A percentile compares a stretch with the other conserved stretches of the same genome.
Conservation (phyloP, 2,888 invertebrate genomes). For the Nesidiocoris tenuis region DNA sequence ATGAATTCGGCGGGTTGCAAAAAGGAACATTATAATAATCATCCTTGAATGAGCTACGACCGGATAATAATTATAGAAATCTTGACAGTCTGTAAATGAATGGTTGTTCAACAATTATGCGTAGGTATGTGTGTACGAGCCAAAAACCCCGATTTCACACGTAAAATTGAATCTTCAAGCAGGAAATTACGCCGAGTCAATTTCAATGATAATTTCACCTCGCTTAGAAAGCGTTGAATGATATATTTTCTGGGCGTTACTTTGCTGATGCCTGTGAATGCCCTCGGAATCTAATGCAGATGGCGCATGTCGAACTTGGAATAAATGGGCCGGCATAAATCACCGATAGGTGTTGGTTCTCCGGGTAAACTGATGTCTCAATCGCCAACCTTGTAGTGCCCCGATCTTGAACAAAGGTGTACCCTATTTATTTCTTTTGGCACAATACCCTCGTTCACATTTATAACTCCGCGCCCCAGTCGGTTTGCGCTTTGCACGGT, state of each 20-base stretch:
- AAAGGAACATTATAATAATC: too few species aligned
- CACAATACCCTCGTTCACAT: neutral
- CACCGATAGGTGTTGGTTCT: constrained; percentile 23
- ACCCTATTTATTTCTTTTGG: neutral
- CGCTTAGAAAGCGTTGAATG: neutral
- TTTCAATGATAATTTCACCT: neutral
- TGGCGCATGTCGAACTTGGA: neutral
- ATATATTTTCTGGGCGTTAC: neutral
- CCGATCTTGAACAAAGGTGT: neutral
- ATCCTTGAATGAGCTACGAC: too few species aligned
- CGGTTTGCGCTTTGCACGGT: too few species aligned
- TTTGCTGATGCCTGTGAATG: neutral
- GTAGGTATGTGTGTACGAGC: too few species aligned
- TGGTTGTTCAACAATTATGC: too few species aligned
- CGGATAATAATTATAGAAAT: too few species aligned
- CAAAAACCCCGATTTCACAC: neutral
- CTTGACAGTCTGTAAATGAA: too few species aligned
- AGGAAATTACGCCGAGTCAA: neutral
- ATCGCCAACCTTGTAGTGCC: neutral
- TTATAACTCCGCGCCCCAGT: neutral
- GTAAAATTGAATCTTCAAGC: too few species aligned
- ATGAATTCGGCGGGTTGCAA: too few species aligned
- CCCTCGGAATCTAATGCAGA: neutral
- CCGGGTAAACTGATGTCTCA: constrained; percentile 22
- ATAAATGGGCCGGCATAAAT: constrained; percentile 21